Evolutionary conservation across 2,888 invertebrate species (phyloP).

Genomic region (Euclidia mi): DNA sequence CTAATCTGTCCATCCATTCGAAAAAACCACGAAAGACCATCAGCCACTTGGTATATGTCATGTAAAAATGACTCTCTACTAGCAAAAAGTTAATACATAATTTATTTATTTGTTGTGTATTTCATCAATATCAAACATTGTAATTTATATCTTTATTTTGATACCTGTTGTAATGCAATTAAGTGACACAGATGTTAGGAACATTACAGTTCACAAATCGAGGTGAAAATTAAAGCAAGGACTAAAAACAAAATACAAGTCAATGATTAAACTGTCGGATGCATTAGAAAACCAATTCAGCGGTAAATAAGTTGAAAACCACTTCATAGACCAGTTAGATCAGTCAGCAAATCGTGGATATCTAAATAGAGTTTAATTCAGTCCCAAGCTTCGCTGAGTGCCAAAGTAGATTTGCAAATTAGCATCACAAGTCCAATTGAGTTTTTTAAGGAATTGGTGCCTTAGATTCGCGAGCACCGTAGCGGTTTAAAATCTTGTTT

Average conservation of each 20-base stretch:
- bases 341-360: constrained; percentile 55
- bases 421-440: constrained; percentile 58
- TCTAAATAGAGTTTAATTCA: constrained; percentile 65
- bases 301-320: constrained; percentile 49
- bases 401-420: constrained; percentile 57
- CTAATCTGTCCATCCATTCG: no score
- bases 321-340: constrained; percentile 54
- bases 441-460: constrained; percentile 52
- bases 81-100: no score
- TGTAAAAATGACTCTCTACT: no score
- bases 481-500: constrained; percentile 22
- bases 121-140: no score
- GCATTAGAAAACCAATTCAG: constrained; percentile 47
- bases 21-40: no score
- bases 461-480: constrained; percentile 32
- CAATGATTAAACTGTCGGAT: constrained; percentile 44
- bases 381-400: constrained; percentile 44
- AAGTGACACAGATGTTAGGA: no score
- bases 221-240: no score
- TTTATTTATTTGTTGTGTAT: no score
- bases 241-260: constrained; percentile 9
- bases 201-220: no score
- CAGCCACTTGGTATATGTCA: no score
- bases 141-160: no score
- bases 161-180: no score